Base-by-base conservation (phyloP, 2,888 invertebrate species). In the Sycophila texana region DNA sequence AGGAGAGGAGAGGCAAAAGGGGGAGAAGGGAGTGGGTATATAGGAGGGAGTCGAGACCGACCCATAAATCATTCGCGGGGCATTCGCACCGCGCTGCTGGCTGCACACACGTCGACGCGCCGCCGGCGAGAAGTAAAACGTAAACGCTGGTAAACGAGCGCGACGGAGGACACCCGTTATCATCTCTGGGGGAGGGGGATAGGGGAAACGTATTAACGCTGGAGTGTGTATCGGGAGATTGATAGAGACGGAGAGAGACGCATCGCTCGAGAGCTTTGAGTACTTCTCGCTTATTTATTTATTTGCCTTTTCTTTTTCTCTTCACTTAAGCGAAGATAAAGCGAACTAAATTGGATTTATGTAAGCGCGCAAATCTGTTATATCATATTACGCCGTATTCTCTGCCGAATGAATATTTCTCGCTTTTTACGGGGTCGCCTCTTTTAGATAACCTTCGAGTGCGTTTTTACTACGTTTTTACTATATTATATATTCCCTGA, bases 101-200 rank as follows among this genome's bases (percentile, higher is more conserved):
- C 49, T 65, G 49, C 49, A 65, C 47, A 49, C 20, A 39, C 63
- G 58, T 57, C 20, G 61, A 66, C 47, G 30, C 76, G 80, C 67
- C 80, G 83, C 78, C 58, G 72, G 61, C 58, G 58, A 66, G 61
- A 79, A 76, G 71, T 70, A 77, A 81, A 80, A 76, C 76, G 61
- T 75, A 76, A 81, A 80, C 76, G 73, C 26, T 4, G 58, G 73
- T 67, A 77, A 73, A 73, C 55, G 77, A 73, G 60, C 65, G 55
- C 68, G 68, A 55, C 30, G 26, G 61, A 53, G 53, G 53, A 14
- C 14, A 53, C 63, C 39, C 47, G 63, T 18, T 39, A 18, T 39
- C 39, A 39, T 39, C 18, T 39, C 47, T n/a, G 0, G 14, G n/a
- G n/a, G 30, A 12, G 70, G 2, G 61, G 49, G 51, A 4, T 7